Evolutionary conservation across 2,113 vertebrate species (phyloP), one percentile per base, ranked within the genome.

Genomic region (Sapayoa aenigma): DNA sequence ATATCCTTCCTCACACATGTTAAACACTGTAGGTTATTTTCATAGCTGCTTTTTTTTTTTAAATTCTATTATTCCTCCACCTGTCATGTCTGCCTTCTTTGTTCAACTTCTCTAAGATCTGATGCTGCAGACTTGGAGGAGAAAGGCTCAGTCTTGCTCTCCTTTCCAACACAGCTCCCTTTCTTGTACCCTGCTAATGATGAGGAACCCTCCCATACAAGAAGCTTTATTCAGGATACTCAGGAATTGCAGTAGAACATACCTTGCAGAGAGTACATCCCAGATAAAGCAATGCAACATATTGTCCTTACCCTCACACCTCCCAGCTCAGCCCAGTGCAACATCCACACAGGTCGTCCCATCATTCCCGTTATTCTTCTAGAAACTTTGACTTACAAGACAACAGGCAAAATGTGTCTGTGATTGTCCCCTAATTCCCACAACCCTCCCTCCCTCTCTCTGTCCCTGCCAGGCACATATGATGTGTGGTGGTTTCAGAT

Each of bases 401-500:
- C 1, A 1, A 52, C 44, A 63, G 42, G 53, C 41, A 83, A 46
- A 77, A 77, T 19, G 17, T 1, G 4, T 28, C 60, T 68, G 27
- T 65, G 53, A 47, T 42, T 28, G 62, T 78, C 55, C 53, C 58
- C 14, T 50, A 90, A 66, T 85, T 94, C 71, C 65, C 63, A 49
- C 35, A 91, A 2, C 33, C 37, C 59, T 86, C 66, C 37, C 59
- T 86, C 66, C 83, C 33, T 82, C 28, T 66, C 42, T 49, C 78
- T 33, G 39, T 84, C 47, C 79, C 87, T 89, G 74, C 55, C 85
- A 89, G 81, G 67, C 84, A 85, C 9, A 62, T 69, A 67, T 90
- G 90, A 90, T 82, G 42, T 89, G 69, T 74, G 47, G 47, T 93
- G 42, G 63, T 96, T 93, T 92, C 87, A 94, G 82, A 92, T 73